phyloP scores from a whole-genome alignment of 2,888 invertebrate species.

The Crocallis elinguaria region DNA sequence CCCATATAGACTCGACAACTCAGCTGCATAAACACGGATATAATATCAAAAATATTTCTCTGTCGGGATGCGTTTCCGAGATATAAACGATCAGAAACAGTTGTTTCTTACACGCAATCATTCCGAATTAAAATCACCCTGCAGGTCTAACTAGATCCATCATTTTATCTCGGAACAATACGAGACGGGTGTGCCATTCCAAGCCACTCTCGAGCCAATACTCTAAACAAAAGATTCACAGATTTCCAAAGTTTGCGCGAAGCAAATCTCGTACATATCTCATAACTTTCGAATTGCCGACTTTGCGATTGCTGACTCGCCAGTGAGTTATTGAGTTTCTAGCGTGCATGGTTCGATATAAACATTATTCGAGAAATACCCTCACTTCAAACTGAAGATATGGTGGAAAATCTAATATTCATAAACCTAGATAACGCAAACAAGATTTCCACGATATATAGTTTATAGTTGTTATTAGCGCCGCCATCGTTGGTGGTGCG shows the following conservation, averaged over 20 bases:
- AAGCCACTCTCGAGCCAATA: constrained; percentile 20
- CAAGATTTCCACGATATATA: constrained; percentile 19
- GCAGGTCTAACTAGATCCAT: constrained; percentile 2
- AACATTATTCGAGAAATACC: constrained; percentile 39
- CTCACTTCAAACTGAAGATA: constrained; percentile 28
- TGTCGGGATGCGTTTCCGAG: no score
- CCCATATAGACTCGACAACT: no score
- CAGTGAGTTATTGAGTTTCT: constrained; percentile 48
- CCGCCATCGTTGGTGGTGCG: constrained; percentile 14
- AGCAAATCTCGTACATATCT: constrained; percentile 44
- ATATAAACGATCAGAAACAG: no score
- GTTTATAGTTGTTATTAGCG: constrained; percentile 19
- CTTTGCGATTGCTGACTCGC: constrained; percentile 46
- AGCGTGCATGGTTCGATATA: constrained; percentile 38
- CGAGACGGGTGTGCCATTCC: background rate
- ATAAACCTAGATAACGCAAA: constrained; percentile 25
- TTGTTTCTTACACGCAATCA: no score
- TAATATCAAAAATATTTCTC: no score
- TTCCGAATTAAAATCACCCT: no score
- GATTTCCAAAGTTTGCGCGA: constrained; percentile 28
- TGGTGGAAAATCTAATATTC: constrained; percentile 31
- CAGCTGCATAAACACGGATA: no score
- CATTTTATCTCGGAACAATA: constrained; percentile 3
- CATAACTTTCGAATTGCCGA: constrained; percentile 47
- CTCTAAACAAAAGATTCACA: constrained; percentile 32